phyloP scores from a whole-genome alignment of 2,888 invertebrate genomes.

The Megamerina dolium region DNA sequence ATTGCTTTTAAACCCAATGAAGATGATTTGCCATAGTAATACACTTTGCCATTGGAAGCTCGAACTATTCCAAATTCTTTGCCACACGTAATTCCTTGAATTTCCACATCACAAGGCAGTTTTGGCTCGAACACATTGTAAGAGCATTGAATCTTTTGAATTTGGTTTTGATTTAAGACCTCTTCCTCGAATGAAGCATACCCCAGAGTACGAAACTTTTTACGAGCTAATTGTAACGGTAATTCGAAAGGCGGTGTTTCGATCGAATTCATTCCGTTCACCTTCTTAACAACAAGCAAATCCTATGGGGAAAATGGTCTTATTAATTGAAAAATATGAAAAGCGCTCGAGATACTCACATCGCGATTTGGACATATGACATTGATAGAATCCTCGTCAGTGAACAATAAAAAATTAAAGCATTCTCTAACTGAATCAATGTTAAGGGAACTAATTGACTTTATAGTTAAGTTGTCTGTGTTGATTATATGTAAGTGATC shows the following conservation, averaged over 20 bases:
- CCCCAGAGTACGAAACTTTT: conserved; percentile 72
- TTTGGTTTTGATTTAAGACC: conserved; percentile 48
- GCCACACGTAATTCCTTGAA: conserved; percentile 70
- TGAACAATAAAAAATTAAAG: conserved; percentile 54
- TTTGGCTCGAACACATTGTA: conserved; percentile 56
- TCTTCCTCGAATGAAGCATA: conserved; percentile 68
- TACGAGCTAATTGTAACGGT: conserved; percentile 69
- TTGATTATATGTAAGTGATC: conserved; percentile 50
- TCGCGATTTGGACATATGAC: conserved; percentile 74
- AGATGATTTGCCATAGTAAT: conserved; percentile 81
- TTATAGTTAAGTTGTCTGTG: conserved; percentile 51
- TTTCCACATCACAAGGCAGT: conserved; percentile 69
- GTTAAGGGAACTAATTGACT: conserved; percentile 46
- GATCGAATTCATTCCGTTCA: conserved; percentile 51
- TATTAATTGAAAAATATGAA: conserved; percentile 4
- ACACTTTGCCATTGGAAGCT: conserved; percentile 80
- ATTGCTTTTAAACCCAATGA: conserved; percentile 74
- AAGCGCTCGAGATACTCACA: conserved; percentile 51
- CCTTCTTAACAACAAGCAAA: conserved; percentile 69
- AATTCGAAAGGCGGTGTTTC: conserved; percentile 54
- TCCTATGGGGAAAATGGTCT: conserved; percentile 53
- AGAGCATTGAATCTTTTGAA: conserved; percentile 51
- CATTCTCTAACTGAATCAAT: conserved; percentile 44
- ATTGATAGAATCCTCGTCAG: conserved; percentile 73
- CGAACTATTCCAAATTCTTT: conserved; percentile 85